These are phyloP conservation scores for Leptinotarsa undecemlineata DNA, from an alignment of 1,140 invertebrate genomes.

Conservation along the genomic window DNA sequence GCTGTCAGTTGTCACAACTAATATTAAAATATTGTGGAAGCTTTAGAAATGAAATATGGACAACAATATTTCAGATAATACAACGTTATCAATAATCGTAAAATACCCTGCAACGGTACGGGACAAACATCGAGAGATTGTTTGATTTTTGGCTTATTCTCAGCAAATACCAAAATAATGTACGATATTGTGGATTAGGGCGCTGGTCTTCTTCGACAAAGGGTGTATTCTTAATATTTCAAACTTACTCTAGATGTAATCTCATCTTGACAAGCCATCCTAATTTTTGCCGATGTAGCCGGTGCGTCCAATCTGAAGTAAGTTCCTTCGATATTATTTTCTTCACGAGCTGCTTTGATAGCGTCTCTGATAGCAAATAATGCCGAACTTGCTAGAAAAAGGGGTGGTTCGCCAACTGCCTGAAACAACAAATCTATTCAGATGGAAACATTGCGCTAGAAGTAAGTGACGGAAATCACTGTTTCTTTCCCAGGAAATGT, in stretches of 20 bases:
- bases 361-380: conserved; percentile 94
- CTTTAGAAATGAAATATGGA: too few species aligned
- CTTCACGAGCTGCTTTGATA: conserved; percentile 74
- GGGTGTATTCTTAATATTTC: not conserved
- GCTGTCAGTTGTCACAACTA: too few species aligned
- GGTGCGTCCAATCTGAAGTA: conserved; percentile 82
- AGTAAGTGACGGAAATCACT: too few species aligned
- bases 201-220: not conserved
- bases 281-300: conserved; percentile 84
- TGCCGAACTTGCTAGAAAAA: conserved; percentile 83
- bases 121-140: not conserved
- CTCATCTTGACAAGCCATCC: conserved; percentile 86
- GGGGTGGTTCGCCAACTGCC: conserved; percentile 93
- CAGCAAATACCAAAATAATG: too few species aligned
- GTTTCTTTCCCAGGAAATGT: too few species aligned
- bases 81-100: too few species aligned
- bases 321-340: conserved; percentile 63
- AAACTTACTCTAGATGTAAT: conserved; percentile 74
- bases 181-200: not conserved
- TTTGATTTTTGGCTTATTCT: not conserved
- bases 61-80: too few species aligned
- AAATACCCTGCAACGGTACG: too few species aligned
- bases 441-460: too few species aligned
- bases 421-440: conserved; percentile 53
- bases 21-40: too few species aligned